Percentiles rank a stretch among this genome's conserved stretches.
Conservation (phyloP, 2,797 vertebrate genomes). For the Sebastes nivosus region DNA sequence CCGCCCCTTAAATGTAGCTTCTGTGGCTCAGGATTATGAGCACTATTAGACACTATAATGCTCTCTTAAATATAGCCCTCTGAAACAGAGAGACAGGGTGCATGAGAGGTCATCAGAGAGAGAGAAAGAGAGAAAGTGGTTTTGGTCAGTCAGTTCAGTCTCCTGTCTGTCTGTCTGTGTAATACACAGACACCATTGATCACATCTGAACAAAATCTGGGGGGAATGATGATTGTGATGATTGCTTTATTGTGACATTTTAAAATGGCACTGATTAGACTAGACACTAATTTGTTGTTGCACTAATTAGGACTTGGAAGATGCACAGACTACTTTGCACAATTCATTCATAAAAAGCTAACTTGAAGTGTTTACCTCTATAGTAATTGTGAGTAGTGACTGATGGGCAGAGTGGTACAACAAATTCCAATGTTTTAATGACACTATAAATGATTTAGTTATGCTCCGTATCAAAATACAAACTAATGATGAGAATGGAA, state of each 20-base stretch:
- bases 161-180: neutral
- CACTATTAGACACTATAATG: neutral
- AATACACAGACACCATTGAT: neutral
- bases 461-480: constrained; percentile 8
- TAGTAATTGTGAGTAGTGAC: neutral
- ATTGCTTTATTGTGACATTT: constrained; percentile 11
- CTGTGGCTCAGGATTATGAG: constrained; percentile 32
- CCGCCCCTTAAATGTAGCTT: constrained; percentile 36
- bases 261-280: constrained; percentile 11
- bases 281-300: neutral
- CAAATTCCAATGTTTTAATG: neutral
- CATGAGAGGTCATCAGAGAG: neutral
- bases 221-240: neutral
- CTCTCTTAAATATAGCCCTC: constrained; percentile 2
- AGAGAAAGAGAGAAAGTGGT: neutral
- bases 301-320: constrained; percentile 1
- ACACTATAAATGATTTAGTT: neutral
- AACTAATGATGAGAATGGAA: neutral
- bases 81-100: neutral
- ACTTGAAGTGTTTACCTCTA: neutral
- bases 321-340: neutral
- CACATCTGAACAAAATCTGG: neutral
- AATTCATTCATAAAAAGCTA: neutral
- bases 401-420: neutral
- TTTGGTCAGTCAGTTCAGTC: neutral